Percentiles rank a stretch among this genome's conserved stretches.
Evolutionary conservation across 2,888 invertebrate genomes (phyloP).

Genomic region (Melipona beecheii): DNA sequence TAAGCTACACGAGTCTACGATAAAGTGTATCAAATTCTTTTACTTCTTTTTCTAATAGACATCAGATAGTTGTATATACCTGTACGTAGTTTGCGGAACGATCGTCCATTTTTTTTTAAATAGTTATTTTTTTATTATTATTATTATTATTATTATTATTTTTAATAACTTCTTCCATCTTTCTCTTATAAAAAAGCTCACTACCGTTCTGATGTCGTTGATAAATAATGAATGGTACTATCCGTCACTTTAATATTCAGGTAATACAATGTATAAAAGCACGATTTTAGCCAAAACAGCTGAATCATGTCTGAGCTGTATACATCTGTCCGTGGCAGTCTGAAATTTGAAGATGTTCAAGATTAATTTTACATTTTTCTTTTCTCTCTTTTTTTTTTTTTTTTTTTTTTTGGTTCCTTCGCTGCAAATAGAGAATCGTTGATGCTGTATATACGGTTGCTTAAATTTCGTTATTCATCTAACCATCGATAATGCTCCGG

Average conservation of each 20-base stretch:
- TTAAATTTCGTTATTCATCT: conserved; percentile 18
- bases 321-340: conserved; percentile 41
- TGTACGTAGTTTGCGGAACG: conserved; percentile 24
- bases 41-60: conserved; percentile 29
- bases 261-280: conserved; percentile 52
- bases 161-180: conserved; percentile 16
- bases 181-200: conserved; percentile 56
- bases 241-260: conserved; percentile 33
- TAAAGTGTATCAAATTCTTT: conserved; percentile 59
- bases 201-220: conserved; percentile 56
- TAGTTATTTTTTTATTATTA: background rate
- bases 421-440: conserved; percentile 15
- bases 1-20: conserved; percentile 58
- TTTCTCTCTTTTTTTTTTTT: background rate
- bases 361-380: conserved; percentile 13
- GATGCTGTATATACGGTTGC: conserved; percentile 19
- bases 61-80: conserved; percentile 32
- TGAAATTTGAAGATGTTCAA: conserved; percentile 19
- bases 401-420: background rate
- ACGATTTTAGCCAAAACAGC: conserved; percentile 38
- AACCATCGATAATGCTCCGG: conserved; percentile 24
- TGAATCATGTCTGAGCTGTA: conserved; percentile 15
- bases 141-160: background rate
- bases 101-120: background rate
- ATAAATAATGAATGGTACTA: conserved; percentile 39